These are phyloP conservation scores for Geophilus truncorum DNA, from an alignment of 2,888 invertebrate genomes.

Conservation along the genomic window DNA sequence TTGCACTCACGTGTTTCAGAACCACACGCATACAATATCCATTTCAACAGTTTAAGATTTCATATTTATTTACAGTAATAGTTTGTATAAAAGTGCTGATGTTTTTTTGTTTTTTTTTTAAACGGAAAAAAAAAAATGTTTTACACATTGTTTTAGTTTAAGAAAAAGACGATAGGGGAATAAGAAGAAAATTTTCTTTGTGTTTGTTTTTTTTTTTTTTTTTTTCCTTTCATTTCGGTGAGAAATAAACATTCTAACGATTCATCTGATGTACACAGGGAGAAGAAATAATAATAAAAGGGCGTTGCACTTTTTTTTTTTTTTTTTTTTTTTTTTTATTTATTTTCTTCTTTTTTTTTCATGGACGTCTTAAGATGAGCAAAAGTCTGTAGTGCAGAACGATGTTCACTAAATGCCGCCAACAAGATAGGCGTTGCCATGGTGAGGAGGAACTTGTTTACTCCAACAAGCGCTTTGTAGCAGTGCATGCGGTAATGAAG, in stretches of 20 bases:
- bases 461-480: neutral
- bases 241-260: neutral
- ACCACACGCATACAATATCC: too few relatives aligned
- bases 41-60: too few relatives aligned
- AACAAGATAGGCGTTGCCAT: slow-evolving; percentile 10
- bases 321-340: too few relatives aligned
- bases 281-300: slow-evolving; percentile 10
- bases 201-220: neutral
- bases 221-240: neutral
- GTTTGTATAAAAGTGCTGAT: too few relatives aligned
- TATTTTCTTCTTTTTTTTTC: too few relatives aligned
- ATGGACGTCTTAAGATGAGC: neutral
- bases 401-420: slow-evolving; percentile 4
- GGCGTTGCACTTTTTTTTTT: neutral
- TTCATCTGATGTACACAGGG: neutral
- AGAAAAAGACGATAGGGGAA: too few relatives aligned
- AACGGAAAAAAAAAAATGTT: too few relatives aligned
- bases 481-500: slow-evolving; percentile 3
- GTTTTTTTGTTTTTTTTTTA: too few relatives aligned
- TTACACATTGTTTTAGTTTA: too few relatives aligned
- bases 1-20: too few relatives aligned
- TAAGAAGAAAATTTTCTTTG: too few relatives aligned
- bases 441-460: slow-evolving; percentile 4
- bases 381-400: slow-evolving; percentile 1
- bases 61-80: too few relatives aligned